A percentile compares a stretch with the other conserved stretches of the same genome.
Conservation (phyloP, 2,113 vertebrate genomes). For the Diadophis punctatus region DNA sequence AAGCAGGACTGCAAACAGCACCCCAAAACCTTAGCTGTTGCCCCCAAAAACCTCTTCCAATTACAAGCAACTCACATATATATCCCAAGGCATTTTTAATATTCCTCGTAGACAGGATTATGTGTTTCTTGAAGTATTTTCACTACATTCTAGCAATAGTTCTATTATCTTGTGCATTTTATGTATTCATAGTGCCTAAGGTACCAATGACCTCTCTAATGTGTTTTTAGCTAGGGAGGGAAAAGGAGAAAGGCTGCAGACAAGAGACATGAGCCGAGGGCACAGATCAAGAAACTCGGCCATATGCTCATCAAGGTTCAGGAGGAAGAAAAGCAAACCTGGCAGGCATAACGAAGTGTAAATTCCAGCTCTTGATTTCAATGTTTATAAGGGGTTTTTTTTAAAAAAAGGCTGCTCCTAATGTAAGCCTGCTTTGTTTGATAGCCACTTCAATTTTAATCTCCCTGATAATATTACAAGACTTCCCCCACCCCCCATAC, state of each 20-base stretch:
- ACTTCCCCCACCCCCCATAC: not conserved
- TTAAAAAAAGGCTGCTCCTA: not conserved
- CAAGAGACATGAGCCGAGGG: not conserved
- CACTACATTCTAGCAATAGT: not conserved
- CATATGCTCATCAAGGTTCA: not conserved
- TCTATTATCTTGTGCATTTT: not conserved
- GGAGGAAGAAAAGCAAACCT: not conserved
- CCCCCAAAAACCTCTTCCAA: not conserved
- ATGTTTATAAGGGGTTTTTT: no score
- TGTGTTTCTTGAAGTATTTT: not conserved
- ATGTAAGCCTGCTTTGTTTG: not conserved
- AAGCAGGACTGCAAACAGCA: not conserved
- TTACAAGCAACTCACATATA: not conserved
- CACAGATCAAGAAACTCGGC: not conserved
- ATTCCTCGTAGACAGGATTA: not conserved
- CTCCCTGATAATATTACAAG: slow-evolving; percentile 3
- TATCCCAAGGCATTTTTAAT: not conserved
- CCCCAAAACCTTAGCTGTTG: not conserved
- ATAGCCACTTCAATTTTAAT: not conserved
- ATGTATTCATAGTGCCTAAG: not conserved
- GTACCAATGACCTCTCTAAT: not conserved
- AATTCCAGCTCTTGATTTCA: not conserved
- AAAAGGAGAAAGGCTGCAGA: not conserved
- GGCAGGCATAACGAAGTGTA: not conserved
- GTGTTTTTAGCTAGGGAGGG: not conserved